These are phyloP conservation scores for Scarus forsteni DNA, from an alignment of 2,797 vertebrate genomes.

Conservation along the genomic window DNA sequence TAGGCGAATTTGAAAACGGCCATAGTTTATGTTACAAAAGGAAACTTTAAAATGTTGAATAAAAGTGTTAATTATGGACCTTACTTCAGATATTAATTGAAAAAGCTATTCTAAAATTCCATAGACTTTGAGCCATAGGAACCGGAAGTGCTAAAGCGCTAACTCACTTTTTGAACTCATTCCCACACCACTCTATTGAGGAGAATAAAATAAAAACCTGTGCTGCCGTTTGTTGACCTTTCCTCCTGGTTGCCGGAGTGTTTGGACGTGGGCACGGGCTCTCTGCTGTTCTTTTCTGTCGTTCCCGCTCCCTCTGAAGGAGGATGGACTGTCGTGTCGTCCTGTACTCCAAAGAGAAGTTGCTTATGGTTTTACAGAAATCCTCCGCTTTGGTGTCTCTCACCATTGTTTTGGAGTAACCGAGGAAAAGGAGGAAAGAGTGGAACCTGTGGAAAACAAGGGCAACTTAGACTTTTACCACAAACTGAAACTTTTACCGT, in stretches of 20 bases:
- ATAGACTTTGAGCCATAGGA: too few species aligned
- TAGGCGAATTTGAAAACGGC: too few species aligned
- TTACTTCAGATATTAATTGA: too few species aligned
- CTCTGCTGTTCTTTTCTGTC: constrained; percentile 35
- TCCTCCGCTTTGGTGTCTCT: constrained; percentile 75
- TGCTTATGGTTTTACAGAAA: constrained; percentile 84
- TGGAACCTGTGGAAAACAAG: constrained; percentile 77
- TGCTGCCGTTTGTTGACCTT: constrained; percentile 39
- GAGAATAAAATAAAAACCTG: constrained; percentile 46
- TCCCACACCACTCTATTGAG: neutral
- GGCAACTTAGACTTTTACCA: neutral
- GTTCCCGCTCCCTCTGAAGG: constrained; percentile 75
- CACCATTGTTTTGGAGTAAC: constrained; percentile 80
- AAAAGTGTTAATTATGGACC: too few species aligned
- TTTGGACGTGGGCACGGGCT: constrained; percentile 8
- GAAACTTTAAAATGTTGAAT: too few species aligned
- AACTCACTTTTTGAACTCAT: too few species aligned
- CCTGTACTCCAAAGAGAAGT: constrained; percentile 86
- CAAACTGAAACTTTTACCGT: neutral
- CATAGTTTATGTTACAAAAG: too few species aligned
- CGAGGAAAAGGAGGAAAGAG: constrained; percentile 86
- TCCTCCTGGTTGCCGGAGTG: constrained; percentile 55
- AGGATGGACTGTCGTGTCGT: constrained; percentile 67
- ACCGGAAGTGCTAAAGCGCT: too few species aligned
- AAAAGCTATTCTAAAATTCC: too few species aligned